A percentile compares a stretch with the other conserved stretches of the same genome.
phyloP scores from a whole-genome alignment of 1,140 invertebrate species.

The Musca vetustissima region DNA sequence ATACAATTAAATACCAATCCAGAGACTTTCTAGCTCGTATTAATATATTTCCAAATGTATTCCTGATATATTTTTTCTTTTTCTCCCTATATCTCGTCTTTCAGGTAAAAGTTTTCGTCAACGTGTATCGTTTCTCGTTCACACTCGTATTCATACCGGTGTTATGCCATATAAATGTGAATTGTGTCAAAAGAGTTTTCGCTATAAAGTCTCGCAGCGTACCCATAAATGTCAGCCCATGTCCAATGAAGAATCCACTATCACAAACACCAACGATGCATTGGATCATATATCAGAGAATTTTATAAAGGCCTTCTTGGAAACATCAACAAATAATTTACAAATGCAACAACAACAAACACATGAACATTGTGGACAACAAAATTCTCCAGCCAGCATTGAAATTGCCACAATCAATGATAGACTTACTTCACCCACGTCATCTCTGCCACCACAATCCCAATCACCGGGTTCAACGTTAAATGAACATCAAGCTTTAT shows the following conservation, averaged over 20 bases:
- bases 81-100: conserved; percentile 32
- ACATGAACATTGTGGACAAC: conserved; percentile 7
- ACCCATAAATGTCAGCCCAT: conserved; percentile 71
- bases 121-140: conserved; percentile 81
- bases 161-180: conserved; percentile 71
- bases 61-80: no score
- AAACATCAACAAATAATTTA: conserved; percentile 29
- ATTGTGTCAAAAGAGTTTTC: conserved; percentile 77
- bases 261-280: neutral
- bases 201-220: conserved; percentile 82
- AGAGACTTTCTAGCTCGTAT: no score
- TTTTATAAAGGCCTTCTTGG: conserved; percentile 46
- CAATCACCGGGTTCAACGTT: neutral
- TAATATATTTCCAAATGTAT: no score
- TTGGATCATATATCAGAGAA: conserved; percentile 37
- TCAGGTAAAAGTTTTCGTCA: conserved; percentile 84
- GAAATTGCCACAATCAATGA: conserved; percentile 36
- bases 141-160: conserved; percentile 76
- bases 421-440: neutral
- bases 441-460: neutral
- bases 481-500: conserved; percentile 36
- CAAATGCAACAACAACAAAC: neutral
- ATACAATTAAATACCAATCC: no score
- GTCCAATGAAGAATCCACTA: neutral
- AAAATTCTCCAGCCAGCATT: conserved; percentile 33